Base-by-base conservation (phyloP, 2,113 vertebrate species). In the Lethenteron camtschaticum region DNA sequence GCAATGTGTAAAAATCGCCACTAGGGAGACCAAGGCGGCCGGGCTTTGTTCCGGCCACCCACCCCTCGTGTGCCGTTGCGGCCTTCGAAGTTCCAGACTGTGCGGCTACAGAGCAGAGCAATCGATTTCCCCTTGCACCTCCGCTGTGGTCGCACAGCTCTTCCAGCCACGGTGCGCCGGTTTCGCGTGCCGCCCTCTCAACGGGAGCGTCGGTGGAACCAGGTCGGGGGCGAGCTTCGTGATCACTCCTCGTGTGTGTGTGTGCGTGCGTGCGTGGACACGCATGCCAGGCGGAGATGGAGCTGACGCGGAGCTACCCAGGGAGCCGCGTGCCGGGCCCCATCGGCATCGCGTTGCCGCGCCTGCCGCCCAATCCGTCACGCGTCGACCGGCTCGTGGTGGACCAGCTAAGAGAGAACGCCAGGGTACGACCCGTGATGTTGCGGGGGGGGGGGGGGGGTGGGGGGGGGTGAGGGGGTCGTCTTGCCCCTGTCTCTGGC, bases 311-410 rank as follows among this genome's bases (percentile, higher is more conserved):
- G 72, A 73, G 66, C 56, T 81, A 80, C 71, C 73, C 70, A 14
- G 78, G 76, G 41, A 79, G 77, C 70, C 72, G 70, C 73, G 74
- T 73, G 68, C 56, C 76, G 56, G 5, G 73, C 10, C 58, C 58
- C 70, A 73, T 68, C 72, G 77, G 69, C 70, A 73, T 41, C 11
- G 71, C 70, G 55, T 56, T 76, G 2, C 77, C 77, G 59, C 80
- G 78, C 75, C 74, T 76, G 57, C 78, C 79, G 72, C 74, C 74
- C 12, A 78, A 82, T 55, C 75, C 78, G 56, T 76, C 78, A 12
- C 75, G 75, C 77, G 69, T 84, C 2, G 79, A 84, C 73, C 74
- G 75, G 11, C 78, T 84, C 11, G 73, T 84, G 69, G 73, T 81
- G 16, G 80, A 80, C 57, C 81, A 80, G 70, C 76, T 77, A 56